A percentile compares a stretch with the other conserved stretches of the same genome.
phyloP scores from a whole-genome alignment of 2,797 vertebrate species.

The Natrix natrix region DNA sequence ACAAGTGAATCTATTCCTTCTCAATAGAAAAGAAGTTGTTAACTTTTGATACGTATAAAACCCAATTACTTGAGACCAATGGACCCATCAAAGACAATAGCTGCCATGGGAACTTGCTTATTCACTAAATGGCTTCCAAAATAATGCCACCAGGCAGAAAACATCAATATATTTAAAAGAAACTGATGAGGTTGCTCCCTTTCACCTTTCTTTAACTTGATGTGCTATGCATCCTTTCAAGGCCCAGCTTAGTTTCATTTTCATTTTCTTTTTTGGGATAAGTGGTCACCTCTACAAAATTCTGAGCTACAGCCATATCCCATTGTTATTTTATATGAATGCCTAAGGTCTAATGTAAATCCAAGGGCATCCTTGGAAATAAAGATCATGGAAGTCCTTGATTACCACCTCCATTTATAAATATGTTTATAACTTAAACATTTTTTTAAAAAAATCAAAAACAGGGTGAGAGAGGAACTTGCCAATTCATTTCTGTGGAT shows the following conservation, averaged over 20 bases:
- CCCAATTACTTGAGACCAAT: background rate
- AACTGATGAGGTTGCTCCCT: background rate
- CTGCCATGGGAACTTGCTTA: background rate
- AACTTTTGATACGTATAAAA: background rate
- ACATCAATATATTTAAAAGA: background rate
- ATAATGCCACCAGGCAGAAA: background rate
- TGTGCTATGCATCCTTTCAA: background rate
- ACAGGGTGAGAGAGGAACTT: background rate
- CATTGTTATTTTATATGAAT: background rate
- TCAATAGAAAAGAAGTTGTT: background rate
- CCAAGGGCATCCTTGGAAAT: background rate
- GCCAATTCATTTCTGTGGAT: background rate
- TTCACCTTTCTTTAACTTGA: background rate
- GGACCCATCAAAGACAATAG: background rate
- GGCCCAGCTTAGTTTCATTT: background rate
- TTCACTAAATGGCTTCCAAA: background rate
- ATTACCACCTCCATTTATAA: background rate
- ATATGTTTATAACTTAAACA: background rate
- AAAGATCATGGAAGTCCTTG: background rate
- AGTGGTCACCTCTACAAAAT: background rate
- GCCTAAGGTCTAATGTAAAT: background rate
- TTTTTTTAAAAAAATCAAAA: background rate
- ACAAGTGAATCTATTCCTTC: background rate
- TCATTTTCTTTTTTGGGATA: background rate
- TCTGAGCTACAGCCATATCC: background rate